Conservation (phyloP, 2,113 vertebrate species). For the Anthoscopus minutus region DNA sequence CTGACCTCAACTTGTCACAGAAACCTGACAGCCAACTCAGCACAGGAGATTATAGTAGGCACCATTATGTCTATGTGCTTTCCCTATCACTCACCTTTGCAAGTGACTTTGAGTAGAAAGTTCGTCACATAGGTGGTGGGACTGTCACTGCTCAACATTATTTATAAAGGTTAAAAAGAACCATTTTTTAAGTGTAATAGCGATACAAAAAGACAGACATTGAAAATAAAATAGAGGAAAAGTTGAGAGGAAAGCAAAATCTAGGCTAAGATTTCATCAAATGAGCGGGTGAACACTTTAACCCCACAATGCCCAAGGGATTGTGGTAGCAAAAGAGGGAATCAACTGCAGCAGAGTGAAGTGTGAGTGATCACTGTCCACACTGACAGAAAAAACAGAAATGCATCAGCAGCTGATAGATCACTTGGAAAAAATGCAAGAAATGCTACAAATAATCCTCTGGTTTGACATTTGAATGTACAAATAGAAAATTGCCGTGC, state of each 20-base stretch:
- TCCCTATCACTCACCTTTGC: not conserved
- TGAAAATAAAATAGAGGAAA: not conserved
- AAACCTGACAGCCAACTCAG: not conserved
- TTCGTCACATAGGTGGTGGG: not conserved
- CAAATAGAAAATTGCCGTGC: not conserved
- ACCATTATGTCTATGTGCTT: not conserved
- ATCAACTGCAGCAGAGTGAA: not conserved
- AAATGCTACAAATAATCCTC: not conserved
- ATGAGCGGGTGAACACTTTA: not conserved
- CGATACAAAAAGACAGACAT: not conserved
- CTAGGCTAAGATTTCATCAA: not conserved
- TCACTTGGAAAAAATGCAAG: not conserved
- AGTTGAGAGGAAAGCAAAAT: not conserved
- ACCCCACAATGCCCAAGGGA: not conserved
- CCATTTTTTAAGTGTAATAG: not conserved
- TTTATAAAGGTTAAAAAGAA: not conserved
- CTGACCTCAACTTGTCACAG: not conserved
- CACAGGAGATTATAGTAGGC: not conserved
- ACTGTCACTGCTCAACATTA: fast-evolving
- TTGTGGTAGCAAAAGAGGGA: not conserved
- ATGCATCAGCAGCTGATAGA: not conserved
- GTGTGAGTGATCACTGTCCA: too few species aligned
- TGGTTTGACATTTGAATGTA: not conserved
- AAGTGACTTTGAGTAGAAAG: not conserved
- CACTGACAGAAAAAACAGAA: not conserved